Percentiles rank a stretch among this genome's conserved stretches.
phyloP scores from a whole-genome alignment of 2,797 vertebrate genomes.

The Apogon hyalosoma region DNA sequence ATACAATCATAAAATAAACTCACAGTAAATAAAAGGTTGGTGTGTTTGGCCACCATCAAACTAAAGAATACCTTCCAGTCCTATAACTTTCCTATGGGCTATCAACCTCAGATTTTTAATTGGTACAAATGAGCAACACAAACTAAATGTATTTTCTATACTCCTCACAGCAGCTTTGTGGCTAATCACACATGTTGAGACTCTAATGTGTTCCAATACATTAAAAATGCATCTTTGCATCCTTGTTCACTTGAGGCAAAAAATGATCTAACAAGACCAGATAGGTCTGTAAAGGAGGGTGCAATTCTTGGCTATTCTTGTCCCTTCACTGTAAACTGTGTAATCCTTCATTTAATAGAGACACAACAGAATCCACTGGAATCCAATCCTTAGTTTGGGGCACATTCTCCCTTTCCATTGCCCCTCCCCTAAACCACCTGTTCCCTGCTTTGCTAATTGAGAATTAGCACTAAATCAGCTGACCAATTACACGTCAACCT shows the following conservation, averaged over 20 bases:
- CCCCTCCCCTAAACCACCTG: slow-evolving; percentile 56
- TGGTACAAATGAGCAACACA: slow-evolving; percentile 28
- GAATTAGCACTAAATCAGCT: slow-evolving; percentile 71
- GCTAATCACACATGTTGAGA: slow-evolving; percentile 40
- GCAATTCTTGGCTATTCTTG: slow-evolving; percentile 29
- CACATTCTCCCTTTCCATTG: neutral
- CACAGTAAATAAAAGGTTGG: neutral
- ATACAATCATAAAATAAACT: neutral
- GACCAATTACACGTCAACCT: slow-evolving; percentile 65
- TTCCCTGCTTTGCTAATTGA: slow-evolving; percentile 54
- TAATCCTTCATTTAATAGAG: neutral
- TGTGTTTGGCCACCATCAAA: slow-evolving; percentile 12
- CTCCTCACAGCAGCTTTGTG: slow-evolving; percentile 27
- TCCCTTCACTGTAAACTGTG: slow-evolving; percentile 23
- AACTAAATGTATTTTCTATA: slow-evolving; percentile 21
- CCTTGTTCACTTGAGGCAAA: slow-evolving; percentile 40
- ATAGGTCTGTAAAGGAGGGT: slow-evolving; percentile 20
- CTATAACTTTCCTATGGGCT: slow-evolving; percentile 11
- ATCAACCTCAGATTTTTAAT: slow-evolving; percentile 20
- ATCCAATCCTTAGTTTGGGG: slow-evolving; percentile 21
- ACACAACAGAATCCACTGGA: neutral
- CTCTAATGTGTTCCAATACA: slow-evolving; percentile 51
- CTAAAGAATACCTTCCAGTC: slow-evolving; percentile 16
- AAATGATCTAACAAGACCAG: slow-evolving; percentile 54
- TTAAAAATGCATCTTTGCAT: slow-evolving; percentile 56